Percentiles rank a stretch among this genome's conserved stretches.
phyloP scores from a whole-genome alignment of 2,797 vertebrate genomes.

The Smutsia gigantea region DNA sequence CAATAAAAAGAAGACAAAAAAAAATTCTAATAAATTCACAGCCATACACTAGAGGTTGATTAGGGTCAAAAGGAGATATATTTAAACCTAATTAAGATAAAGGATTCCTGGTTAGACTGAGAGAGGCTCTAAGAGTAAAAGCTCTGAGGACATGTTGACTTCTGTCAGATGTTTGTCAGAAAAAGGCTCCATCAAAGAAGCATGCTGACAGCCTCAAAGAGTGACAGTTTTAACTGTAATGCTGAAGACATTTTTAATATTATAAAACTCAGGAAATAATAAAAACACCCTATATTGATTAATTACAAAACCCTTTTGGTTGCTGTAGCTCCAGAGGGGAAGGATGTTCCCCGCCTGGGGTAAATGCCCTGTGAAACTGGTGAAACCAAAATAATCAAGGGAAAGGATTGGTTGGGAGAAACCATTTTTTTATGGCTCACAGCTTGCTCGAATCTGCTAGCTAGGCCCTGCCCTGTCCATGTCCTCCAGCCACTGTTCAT shows the following conservation, averaged over 20 bases:
- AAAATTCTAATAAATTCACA: conserved; percentile 63
- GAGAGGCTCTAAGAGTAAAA: conserved; percentile 57
- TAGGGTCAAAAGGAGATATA: conserved; percentile 69
- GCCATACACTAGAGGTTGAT: conserved; percentile 64
- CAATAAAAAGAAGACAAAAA: conserved; percentile 44
- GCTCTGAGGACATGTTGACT: conserved; percentile 40
- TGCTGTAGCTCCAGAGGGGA: too few species aligned
- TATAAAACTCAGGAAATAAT: conserved; percentile 31
- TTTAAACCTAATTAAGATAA: conserved; percentile 80
- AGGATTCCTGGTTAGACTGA: conserved; percentile 47
- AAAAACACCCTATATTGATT: background rate
- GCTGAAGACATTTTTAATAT: conserved; percentile 37
- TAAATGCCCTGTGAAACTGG: too few species aligned
- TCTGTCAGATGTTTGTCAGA: conserved; percentile 68
- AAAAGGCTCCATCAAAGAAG: conserved; percentile 14
- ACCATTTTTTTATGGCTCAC: too few species aligned
- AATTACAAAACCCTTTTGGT: background rate
- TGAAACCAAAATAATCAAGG: too few species aligned
- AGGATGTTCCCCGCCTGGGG: too few species aligned
- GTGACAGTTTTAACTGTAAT: background rate
- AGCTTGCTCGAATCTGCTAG: too few species aligned
- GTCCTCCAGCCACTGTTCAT: too few species aligned
- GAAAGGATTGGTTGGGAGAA: too few species aligned
- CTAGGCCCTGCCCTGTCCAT: too few species aligned
- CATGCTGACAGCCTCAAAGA: background rate